phyloP scores from a whole-genome alignment of 2,888 invertebrate genomes.

The Melipona bicolor region DNA sequence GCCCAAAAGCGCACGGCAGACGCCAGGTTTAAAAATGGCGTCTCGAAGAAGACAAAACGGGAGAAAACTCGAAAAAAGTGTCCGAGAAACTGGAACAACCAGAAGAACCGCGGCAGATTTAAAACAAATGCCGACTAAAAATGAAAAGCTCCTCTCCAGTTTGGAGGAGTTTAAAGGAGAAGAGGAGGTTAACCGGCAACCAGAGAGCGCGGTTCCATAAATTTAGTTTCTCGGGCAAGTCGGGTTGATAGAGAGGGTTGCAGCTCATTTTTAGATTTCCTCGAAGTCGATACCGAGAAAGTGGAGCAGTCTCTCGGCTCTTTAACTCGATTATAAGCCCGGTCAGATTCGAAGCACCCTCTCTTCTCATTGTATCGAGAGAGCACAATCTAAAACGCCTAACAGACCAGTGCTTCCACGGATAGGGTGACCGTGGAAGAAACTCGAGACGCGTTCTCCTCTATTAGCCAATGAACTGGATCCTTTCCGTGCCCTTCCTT shows the following conservation, averaged over 20 bases:
- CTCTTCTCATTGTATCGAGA: constrained; percentile 46
- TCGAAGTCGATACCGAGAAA: constrained; percentile 35
- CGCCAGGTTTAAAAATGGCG: too few species aligned
- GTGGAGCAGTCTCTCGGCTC: constrained; percentile 40
- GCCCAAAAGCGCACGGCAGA: too few species aligned
- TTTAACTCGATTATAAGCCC: constrained; percentile 47
- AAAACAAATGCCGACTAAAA: neutral
- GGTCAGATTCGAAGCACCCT: constrained; percentile 42
- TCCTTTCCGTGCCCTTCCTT: constrained; percentile 17
- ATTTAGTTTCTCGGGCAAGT: neutral
- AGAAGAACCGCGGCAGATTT: too few species aligned
- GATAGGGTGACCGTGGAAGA: constrained; percentile 59
- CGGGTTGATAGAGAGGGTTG: neutral
- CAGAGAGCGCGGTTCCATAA: neutral
- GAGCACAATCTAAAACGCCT: constrained; percentile 38
- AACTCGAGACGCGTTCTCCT: constrained; percentile 60
- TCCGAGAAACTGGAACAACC: too few species aligned
- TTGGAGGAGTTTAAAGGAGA: neutral
- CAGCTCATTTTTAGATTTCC: constrained; percentile 36
- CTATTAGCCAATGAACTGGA: constrained; percentile 65
- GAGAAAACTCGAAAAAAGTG: too few species aligned
- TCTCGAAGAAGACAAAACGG: too few species aligned
- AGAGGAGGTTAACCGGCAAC: neutral
- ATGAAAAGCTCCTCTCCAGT: neutral
- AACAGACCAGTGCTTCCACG: constrained; percentile 6